A percentile compares a stretch with the other conserved stretches of the same genome.
phyloP scores from a whole-genome alignment of 2,113 vertebrate genomes.

The Nicator chloris region DNA sequence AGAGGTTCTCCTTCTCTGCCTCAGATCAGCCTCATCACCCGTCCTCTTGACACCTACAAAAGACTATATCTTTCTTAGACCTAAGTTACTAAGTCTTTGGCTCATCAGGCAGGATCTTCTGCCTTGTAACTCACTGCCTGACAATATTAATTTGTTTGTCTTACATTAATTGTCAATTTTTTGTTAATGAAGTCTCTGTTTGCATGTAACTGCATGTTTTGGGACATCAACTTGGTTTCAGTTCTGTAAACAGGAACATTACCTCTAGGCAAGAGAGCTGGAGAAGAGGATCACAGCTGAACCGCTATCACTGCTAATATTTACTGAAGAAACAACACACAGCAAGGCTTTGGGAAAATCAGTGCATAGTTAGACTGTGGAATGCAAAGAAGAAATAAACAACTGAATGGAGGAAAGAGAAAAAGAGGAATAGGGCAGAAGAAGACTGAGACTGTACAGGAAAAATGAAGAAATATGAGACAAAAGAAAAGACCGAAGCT shows the following conservation, averaged over 20 bases:
- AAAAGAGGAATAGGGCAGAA: not conserved
- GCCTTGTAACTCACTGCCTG: not conserved
- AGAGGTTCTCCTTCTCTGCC: not conserved
- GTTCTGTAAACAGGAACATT: not conserved
- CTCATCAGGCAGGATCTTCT: not conserved
- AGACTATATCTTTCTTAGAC: not conserved
- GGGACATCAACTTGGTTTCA: not conserved
- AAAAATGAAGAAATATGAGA: not conserved
- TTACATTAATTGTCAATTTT: not conserved
- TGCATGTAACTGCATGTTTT: not conserved
- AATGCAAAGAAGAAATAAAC: not conserved
- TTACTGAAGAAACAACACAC: not conserved
- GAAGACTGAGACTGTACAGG: not conserved
- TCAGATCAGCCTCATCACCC: not conserved
- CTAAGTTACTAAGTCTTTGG: not conserved
- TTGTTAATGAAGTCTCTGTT: not conserved
- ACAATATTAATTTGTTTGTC: not conserved
- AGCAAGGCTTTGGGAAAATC: not conserved
- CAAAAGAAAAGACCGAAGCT: not conserved
- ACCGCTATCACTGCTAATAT: not conserved
- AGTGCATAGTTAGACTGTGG: not conserved
- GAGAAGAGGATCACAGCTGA: not conserved
- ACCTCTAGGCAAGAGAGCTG: not conserved
- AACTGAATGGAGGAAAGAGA: not conserved
- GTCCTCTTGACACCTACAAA: not conserved